A percentile compares a stretch with the other conserved stretches of the same genome.
Conservation (phyloP, 2,797 vertebrate species). For the Geotrypetes seraphini region DNA sequence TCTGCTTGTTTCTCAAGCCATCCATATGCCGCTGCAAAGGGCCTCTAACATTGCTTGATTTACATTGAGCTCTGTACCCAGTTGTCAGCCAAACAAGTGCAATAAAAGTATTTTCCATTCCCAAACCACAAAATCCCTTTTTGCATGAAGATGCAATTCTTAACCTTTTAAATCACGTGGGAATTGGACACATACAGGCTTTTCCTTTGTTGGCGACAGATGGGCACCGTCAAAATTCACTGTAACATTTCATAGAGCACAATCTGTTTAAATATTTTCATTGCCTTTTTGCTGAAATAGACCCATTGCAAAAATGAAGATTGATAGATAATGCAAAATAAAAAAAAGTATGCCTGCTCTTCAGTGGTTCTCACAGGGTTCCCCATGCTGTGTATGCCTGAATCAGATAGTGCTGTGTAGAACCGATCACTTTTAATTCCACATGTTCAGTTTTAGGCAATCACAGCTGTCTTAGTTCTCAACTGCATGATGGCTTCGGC, state of each 20-base stretch:
- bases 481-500: too few relatives aligned
- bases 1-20: constrained; percentile 54
- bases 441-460: too few relatives aligned
- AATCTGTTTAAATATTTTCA: too few relatives aligned
- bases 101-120: constrained; percentile 40
- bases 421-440: too few relatives aligned
- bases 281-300: too few relatives aligned
- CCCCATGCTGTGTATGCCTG: too few relatives aligned
- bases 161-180: constrained; percentile 27
- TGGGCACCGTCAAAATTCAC: constrained; percentile 28
- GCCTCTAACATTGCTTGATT: constrained; percentile 39
- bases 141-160: constrained; percentile 41
- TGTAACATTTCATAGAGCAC: not conserved
- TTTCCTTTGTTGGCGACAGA: constrained; percentile 16
- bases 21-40: constrained; percentile 45
- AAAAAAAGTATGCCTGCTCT: too few relatives aligned
- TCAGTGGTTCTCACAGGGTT: too few relatives aligned
- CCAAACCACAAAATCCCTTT: constrained; percentile 40
- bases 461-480: too few relatives aligned
- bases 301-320: too few relatives aligned
- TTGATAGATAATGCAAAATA: too few relatives aligned
- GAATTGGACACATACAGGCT: constrained; percentile 26
- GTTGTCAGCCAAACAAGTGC: constrained; percentile 34
- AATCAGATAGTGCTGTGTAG: too few relatives aligned
- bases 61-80: constrained; percentile 32